A percentile compares a stretch with the other conserved stretches of the same genome.
Evolutionary conservation across 2,888 invertebrate species (phyloP).

Genomic region (Heteromyza rotundicornis): DNA sequence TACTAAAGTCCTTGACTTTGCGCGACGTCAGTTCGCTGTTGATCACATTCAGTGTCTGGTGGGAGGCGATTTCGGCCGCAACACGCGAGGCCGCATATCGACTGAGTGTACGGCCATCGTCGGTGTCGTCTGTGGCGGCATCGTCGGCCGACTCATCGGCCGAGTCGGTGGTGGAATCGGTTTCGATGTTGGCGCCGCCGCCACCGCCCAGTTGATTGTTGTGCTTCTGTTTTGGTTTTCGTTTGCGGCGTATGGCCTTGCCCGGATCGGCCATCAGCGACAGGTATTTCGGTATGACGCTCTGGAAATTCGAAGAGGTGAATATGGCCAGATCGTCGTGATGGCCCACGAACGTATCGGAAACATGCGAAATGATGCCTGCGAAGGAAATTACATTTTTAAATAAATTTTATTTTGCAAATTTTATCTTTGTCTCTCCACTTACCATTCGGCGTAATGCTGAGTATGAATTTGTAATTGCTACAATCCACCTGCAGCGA

Average conservation of each 20-base stretch:
- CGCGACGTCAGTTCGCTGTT: constrained; percentile 55
- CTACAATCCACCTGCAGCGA: constrained; percentile 49
- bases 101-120: constrained; percentile 35
- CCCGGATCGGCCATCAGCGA: constrained; percentile 59
- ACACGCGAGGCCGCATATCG: constrained; percentile 48
- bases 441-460: constrained; percentile 56
- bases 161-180: constrained; percentile 49
- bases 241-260: constrained; percentile 49
- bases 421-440: too few species aligned
- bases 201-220: constrained; percentile 10
- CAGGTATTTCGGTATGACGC: constrained; percentile 57
- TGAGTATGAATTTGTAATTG: constrained; percentile 59
- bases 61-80: constrained; percentile 46
- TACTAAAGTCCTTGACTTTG: constrained; percentile 48
- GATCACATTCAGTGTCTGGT: constrained; percentile 49
- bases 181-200: constrained; percentile 31
- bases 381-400: not conserved
- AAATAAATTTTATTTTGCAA: not conserved
- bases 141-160: constrained; percentile 46
- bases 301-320: constrained; percentile 54
- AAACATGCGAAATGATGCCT: constrained; percentile 58
- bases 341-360: constrained; percentile 57
- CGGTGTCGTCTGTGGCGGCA: constrained; percentile 30
- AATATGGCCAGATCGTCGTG: constrained; percentile 59
- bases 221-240: constrained; percentile 28